Base-by-base conservation (phyloP, 2,113 vertebrate species). In the Monopterus albus region DNA sequence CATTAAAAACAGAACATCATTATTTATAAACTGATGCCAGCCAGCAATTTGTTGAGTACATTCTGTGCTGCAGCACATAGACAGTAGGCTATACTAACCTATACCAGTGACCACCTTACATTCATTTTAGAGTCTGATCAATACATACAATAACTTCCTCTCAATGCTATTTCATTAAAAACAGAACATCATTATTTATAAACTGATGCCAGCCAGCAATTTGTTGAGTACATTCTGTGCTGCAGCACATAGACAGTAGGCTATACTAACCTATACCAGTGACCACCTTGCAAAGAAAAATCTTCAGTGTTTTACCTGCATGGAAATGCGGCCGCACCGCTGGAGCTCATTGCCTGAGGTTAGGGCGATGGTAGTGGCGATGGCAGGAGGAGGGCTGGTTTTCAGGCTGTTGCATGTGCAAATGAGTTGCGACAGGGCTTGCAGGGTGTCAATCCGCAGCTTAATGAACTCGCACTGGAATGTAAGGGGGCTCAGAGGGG, bases 391-490 rank as follows among this genome's bases (percentile, higher is more conserved):
- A 0, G 97, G 98, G 79, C 97, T 99, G 55, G 97, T 99, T 87
- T 98, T 99, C 0, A 99, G 92, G 83, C 98, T 99, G 88, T 97
- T 99, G 86, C 98, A 99, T 73, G 97, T 99, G 73, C 97, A 99
- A 81, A 99, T 95, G 46, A 99, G 97, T 83, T 98, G 96, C 5
- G 95, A 98, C 88, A 98, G 95, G 45, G 96, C 96, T 89, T 98
- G 97, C 43, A 99, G 94, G 31, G 96, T 95, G 90, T 98, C 96
- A 62, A 98, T 99, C 17, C 97, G 93, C 83, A 99, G 94, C 88
- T 99, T 99, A 73, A 99, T 96, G 93, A 97, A 98, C 43, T 98
- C 97, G 58, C 98, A 99, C 88, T 99, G 98, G 92, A 99, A 99
- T 20, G 94, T 95, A 64, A 99, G 91, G 10, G 97, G 98, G 85